Evolutionary conservation across 2,888 invertebrate genomes (phyloP).

Genomic region (Leptogaster cylindrica): DNA sequence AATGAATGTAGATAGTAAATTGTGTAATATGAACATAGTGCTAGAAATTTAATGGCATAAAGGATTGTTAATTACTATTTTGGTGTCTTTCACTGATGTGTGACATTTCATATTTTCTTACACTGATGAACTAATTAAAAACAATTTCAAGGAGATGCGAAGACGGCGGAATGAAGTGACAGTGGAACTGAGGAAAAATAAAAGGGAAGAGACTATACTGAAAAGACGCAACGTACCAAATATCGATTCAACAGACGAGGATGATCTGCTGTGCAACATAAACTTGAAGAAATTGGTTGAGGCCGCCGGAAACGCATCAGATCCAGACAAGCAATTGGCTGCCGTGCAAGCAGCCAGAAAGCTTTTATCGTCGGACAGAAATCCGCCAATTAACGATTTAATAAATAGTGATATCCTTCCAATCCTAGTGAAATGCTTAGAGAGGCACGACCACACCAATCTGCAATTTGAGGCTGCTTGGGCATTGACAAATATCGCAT

Average conservation of each 20-base stretch:
- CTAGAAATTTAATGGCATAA: background rate
- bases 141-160: slow-evolving; percentile 85
- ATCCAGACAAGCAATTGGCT: slow-evolving; percentile 80
- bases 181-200: slow-evolving; percentile 96
- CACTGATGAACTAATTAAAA: background rate
- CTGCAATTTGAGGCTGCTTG: slow-evolving; percentile 97
- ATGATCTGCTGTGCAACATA: slow-evolving; percentile 74
- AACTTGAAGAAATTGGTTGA: slow-evolving; percentile 83
- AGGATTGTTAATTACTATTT: background rate
- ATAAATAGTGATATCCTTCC: slow-evolving; percentile 95
- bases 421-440: slow-evolving; percentile 88
- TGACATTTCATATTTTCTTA: background rate
- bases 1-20: background rate
- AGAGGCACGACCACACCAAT: slow-evolving; percentile 83
- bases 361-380: slow-evolving; percentile 94
- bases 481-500: slow-evolving; percentile 97
- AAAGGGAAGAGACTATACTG: slow-evolving; percentile 94
- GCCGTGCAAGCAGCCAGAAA: slow-evolving; percentile 96
- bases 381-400: slow-evolving; percentile 97
- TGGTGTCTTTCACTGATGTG: too few species aligned
- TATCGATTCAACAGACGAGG: slow-evolving; percentile 81
- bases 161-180: slow-evolving; percentile 95
- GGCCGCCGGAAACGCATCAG: slow-evolving; percentile 81
- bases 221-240: slow-evolving; percentile 95
- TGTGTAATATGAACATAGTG: background rate